Evolutionary conservation across 2,113 vertebrate genomes (phyloP).

Genomic region (Nyctibius bracteatus): DNA sequence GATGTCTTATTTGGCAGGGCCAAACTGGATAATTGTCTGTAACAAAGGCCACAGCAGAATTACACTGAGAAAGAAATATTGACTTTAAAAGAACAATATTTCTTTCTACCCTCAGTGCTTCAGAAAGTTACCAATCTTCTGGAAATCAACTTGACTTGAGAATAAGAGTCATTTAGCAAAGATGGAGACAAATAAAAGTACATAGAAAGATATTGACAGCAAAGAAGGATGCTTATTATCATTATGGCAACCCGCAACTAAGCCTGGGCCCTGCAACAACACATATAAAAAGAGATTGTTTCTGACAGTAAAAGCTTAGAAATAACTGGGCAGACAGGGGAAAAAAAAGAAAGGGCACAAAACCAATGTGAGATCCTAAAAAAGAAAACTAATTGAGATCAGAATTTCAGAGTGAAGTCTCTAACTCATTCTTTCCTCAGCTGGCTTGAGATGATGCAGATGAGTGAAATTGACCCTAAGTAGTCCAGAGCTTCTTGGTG

Average conservation of each 20-base stretch:
- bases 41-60: background rate
- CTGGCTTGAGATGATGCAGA: background rate
- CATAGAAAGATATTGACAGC: background rate
- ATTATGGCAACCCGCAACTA: background rate
- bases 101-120: background rate
- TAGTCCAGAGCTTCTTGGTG: background rate
- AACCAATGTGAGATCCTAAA: background rate
- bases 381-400: rapidly evolving
- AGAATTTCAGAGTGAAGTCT: background rate
- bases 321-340: background rate
- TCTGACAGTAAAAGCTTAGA: background rate
- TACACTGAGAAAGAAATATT: background rate
- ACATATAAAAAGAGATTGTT: background rate
- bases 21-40: background rate
- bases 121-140: background rate
- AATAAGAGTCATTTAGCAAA: background rate
- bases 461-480: background rate
- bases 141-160: background rate
- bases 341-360: background rate
- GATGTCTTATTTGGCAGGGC: background rate
- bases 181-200: background rate
- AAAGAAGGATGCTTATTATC: background rate
- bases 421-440: background rate
- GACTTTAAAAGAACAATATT: background rate
- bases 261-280: background rate